These are phyloP conservation scores for Percopsis transmontana DNA, from an alignment of 2,113 vertebrate genomes.

Conservation along the genomic window DNA sequence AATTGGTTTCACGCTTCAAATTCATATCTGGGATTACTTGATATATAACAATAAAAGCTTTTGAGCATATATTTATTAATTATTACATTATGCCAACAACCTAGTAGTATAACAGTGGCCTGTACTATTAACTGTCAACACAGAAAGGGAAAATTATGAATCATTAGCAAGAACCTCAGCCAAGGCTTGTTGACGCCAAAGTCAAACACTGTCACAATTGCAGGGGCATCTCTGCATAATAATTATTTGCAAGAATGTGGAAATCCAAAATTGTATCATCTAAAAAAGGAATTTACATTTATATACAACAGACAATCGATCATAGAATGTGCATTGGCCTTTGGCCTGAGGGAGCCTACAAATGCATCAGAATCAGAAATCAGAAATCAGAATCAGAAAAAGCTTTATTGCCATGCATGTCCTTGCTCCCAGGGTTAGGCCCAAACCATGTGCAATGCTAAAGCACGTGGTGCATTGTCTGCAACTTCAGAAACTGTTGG, in stretches of 20 bases:
- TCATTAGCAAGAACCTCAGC: neutral
- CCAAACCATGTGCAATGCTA: conserved; percentile 59
- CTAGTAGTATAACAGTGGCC: too few species aligned
- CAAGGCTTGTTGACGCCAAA: conserved; percentile 6
- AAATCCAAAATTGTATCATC: neutral
- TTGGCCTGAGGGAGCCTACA: conserved; percentile 14
- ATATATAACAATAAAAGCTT: too few species aligned
- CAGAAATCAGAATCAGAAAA: too few species aligned
- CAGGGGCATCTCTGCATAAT: neutral
- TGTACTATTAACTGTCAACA: too few species aligned
- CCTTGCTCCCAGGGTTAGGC: conserved; percentile 10
- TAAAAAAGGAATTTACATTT: neutral
- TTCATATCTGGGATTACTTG: neutral
- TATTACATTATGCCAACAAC: too few species aligned
- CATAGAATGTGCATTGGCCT: neutral
- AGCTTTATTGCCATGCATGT: too few species aligned
- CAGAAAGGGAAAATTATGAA: neutral
- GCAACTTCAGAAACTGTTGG: conserved; percentile 50
- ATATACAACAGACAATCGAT: too few species aligned
- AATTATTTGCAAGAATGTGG: conserved; percentile 10
- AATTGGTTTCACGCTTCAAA: conserved; percentile 7
- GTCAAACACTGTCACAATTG: conserved; percentile 22
- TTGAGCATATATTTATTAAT: too few species aligned
- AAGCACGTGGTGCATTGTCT: conserved; percentile 52
- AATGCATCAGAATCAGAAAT: too few species aligned